These are phyloP conservation scores for Labeo rohita DNA, from an alignment of 2,113 vertebrate genomes.

Conservation along the genomic window DNA sequence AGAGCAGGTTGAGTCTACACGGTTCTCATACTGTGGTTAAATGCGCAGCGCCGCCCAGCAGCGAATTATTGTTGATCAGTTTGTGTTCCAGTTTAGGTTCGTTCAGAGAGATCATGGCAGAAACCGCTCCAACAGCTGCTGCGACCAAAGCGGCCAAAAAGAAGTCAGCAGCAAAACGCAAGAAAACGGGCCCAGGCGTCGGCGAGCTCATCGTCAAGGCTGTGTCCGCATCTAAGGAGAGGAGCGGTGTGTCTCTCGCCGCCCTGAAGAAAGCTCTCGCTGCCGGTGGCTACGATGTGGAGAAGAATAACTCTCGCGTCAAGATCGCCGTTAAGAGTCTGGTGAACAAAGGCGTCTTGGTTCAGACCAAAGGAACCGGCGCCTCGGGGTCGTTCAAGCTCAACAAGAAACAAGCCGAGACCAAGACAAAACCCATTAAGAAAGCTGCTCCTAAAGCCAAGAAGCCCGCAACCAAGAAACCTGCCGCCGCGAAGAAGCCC, in stretches of 20 bases:
- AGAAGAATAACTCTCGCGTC: constrained; percentile 25
- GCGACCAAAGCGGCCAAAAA: not conserved
- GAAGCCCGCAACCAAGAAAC: not conserved
- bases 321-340: not conserved
- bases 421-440: not conserved
- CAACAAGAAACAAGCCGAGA: not conserved
- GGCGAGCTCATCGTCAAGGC: constrained; percentile 7
- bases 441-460: constrained; percentile 1
- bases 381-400: not conserved
- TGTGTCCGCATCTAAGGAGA: constrained; percentile 2
- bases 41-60: not conserved
- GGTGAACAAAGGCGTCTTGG: not conserved
- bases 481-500: not conserved
- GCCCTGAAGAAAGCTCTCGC: constrained; percentile 27
- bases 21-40: not conserved
- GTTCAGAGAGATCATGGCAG: not conserved
- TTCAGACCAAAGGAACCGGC: not conserved
- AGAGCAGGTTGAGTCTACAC: not conserved
- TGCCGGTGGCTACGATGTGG: not conserved
- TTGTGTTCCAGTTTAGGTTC: not conserved
- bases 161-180: not conserved
- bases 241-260: constrained; percentile 8
- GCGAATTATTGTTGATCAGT: not conserved
- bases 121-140: not conserved
- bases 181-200: not conserved